Conservation (phyloP, 2,113 vertebrate genomes). For the Syngnathus floridae region DNA sequence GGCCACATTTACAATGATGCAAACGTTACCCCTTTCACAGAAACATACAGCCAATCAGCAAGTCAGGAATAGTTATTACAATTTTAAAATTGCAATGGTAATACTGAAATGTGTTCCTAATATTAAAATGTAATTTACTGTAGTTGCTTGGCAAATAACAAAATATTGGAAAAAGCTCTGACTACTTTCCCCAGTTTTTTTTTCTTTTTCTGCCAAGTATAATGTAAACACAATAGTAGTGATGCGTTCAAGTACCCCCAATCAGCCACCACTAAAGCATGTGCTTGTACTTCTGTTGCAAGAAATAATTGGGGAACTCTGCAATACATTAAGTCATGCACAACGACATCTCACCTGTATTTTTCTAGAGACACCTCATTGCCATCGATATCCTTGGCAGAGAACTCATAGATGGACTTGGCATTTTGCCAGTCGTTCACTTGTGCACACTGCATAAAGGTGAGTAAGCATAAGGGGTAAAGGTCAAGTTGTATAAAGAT, state of each 20-base stretch:
- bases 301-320: background rate
- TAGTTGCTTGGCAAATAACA: too few species aligned
- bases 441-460: conserved; percentile 74
- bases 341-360: conserved; percentile 72
- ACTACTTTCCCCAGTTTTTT: background rate
- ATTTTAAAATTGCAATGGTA: background rate
- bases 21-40: conserved; percentile 75
- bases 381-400: conserved; percentile 85
- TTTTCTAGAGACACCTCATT: conserved; percentile 79
- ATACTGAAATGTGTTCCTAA: background rate
- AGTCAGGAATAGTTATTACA: background rate
- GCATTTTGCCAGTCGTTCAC: conserved; percentile 77
- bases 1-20: conserved; percentile 90
- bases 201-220: background rate
- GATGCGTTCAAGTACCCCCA: too few species aligned
- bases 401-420: conserved; percentile 83
- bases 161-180: too few species aligned
- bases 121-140: too few species aligned
- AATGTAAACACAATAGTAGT: too few species aligned
- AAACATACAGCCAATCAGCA: background rate
- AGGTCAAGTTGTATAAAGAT: conserved; percentile 1
- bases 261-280: too few species aligned
- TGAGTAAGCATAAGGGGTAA: background rate
- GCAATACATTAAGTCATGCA: background rate
- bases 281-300: too few species aligned